phyloP scores from a whole-genome alignment of 2,888 invertebrate species.

The Cataglyphis cursor region DNA sequence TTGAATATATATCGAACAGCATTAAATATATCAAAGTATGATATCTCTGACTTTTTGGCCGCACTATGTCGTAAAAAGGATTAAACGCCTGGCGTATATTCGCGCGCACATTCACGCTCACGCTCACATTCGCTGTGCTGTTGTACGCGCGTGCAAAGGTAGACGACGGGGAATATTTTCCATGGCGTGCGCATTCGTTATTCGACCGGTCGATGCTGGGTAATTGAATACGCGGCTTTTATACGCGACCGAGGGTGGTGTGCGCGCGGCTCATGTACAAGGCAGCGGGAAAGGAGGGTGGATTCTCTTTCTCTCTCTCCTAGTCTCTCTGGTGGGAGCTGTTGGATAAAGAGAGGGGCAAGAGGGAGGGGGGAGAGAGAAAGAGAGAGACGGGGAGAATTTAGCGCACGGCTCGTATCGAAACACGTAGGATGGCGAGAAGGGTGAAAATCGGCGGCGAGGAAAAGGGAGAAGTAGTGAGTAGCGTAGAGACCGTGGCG shows the following conservation, averaged over 20 bases:
- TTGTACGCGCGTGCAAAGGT: slow-evolving; percentile 64
- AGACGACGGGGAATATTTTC: slow-evolving; percentile 77
- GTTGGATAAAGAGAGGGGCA: slow-evolving; percentile 24
- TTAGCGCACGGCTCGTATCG: slow-evolving; percentile 72
- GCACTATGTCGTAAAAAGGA: slow-evolving; percentile 18
- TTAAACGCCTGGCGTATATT: slow-evolving; percentile 34
- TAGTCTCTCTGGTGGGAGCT: slow-evolving; percentile 25
- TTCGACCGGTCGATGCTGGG: slow-evolving; percentile 80
- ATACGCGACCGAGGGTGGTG: slow-evolving; percentile 74
- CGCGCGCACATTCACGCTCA: slow-evolving; percentile 10
- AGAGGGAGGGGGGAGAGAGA: neutral
- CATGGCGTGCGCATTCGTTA: slow-evolving; percentile 81
- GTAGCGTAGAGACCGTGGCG: slow-evolving; percentile 9
- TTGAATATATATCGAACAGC: neutral
- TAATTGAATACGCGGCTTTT: slow-evolving; percentile 83
- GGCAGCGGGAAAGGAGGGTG: slow-evolving; percentile 23
- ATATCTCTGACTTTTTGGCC: slow-evolving; percentile 1
- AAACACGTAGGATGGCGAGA: slow-evolving; percentile 43
- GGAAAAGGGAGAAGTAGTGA: slow-evolving; percentile 13
- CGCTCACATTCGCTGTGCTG: neutral
- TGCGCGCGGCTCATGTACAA: slow-evolving; percentile 47
- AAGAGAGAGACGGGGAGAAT: slow-evolving; percentile 16
- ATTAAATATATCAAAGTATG: neutral
- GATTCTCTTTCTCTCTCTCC: slow-evolving; percentile 17
- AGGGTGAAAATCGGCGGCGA: slow-evolving; percentile 30